Evolutionary conservation across 2,888 invertebrate species (phyloP), one percentile per base, ranked within the genome.

Genomic region (Brachynemurus nebulosus): DNA sequence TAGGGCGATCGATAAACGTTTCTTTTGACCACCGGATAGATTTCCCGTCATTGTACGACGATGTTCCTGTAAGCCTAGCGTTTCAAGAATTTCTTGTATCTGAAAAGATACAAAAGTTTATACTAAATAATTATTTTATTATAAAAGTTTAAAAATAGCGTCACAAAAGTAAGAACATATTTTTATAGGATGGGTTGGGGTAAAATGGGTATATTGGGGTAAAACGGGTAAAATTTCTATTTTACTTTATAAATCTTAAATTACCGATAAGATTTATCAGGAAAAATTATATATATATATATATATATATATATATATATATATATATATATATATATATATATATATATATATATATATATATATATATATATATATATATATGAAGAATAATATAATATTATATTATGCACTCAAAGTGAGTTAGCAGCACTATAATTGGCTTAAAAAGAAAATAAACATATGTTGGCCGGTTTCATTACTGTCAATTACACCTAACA

Each of bases 21-120:
- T 95, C 65, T 92, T 86, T 63, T 95, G 93, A 2, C 95, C 95
- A 17, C 95, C 95, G 1, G 92, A 93, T 40, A 95, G 72, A 59
- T 90, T 89, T 49, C 81, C 81, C 12, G 92, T 90, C 78, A 91
- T 81, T 1, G 93, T 95, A 58, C 80, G 80, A 56, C 83, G 77
- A 62, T 91, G 88, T 50, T 92, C 91, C 1, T 80, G 74, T 27
- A 95, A 69, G 44, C 91, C 86, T 8, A 95, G 71, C 0, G 90
- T 91, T 57, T 89, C 83, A 50, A 95, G 71, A 59, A 95, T 93
- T 63, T 92, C 91, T 63, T 83, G 79, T 50, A 93, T 91, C 93
- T 93, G 63, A 9, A 65, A 48, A 47, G 41, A 77, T 68, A 79
- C 78, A 19, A 19, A n/a, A 37, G 17, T 4, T 37, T 37, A 30